A percentile compares a stretch with the other conserved stretches of the same genome.
Conservation (phyloP, 2,113 vertebrate species). For the Calidris pygmaea region DNA sequence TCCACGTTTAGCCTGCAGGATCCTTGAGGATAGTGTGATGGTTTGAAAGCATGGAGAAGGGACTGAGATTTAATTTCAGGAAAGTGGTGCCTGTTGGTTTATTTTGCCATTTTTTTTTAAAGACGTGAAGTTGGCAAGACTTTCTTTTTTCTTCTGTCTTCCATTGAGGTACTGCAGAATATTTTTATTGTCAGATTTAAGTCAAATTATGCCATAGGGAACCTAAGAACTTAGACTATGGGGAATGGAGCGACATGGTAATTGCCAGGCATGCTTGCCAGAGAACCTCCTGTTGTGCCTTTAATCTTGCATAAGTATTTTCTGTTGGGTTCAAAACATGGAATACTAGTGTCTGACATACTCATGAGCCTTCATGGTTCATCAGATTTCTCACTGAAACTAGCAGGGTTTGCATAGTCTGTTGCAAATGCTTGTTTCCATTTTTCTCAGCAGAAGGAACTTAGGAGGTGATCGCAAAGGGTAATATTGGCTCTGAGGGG, state of each 20-base stretch:
- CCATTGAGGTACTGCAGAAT: not conserved
- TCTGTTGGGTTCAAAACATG: not conserved
- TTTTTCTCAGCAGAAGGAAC: not conserved
- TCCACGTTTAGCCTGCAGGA: not conserved
- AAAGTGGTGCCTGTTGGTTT: too few relatives aligned
- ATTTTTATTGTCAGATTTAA: not conserved
- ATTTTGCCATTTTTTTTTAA: too few relatives aligned
- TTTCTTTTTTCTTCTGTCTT: not conserved
- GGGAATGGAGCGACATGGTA: not conserved
- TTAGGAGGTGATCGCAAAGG: not conserved
- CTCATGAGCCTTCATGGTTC: not conserved
- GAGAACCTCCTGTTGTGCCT: not conserved
- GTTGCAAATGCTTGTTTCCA: not conserved
- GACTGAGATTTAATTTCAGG: too few relatives aligned
- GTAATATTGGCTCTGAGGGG: not conserved
- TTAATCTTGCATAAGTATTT: not conserved
- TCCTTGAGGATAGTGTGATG: not conserved
- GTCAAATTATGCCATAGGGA: not conserved
- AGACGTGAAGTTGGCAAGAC: not conserved
- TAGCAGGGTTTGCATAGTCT: not conserved
- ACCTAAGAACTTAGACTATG: not conserved
- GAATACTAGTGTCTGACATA: not conserved
- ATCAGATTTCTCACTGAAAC: not conserved
- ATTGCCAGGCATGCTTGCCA: not conserved
- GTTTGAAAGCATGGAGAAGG: not conserved